These are phyloP conservation scores for Chironomus tentans DNA, from an alignment of 2,888 invertebrate genomes.

Conservation along the genomic window DNA sequence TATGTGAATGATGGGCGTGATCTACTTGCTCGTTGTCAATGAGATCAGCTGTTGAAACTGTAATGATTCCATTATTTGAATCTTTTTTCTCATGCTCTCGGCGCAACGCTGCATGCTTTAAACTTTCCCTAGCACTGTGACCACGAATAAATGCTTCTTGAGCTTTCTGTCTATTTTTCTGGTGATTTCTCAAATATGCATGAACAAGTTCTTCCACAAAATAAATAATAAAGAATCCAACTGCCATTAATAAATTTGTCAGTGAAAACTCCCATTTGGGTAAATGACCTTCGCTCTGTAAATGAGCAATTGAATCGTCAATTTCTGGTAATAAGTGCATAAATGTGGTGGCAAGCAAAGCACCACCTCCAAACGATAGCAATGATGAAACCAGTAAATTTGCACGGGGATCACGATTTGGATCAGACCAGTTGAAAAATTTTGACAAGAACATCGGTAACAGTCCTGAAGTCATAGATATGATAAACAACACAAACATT, in stretches of 20 bases:
- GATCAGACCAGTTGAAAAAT: constrained; percentile 54
- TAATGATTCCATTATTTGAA: constrained; percentile 34
- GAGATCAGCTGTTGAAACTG: constrained; percentile 44
- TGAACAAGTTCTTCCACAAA: constrained; percentile 73
- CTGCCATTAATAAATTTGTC: constrained; percentile 62
- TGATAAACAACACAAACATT: constrained; percentile 65
- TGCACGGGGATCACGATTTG: constrained; percentile 31
- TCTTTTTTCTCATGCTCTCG: neutral
- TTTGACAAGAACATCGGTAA: constrained; percentile 61
- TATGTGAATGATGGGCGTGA: constrained; percentile 28
- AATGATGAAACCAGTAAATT: constrained; percentile 48
- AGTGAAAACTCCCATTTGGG: constrained; percentile 51
- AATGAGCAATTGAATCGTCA: constrained; percentile 53
- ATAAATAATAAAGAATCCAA: constrained; percentile 68
- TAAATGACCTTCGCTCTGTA: constrained; percentile 46
- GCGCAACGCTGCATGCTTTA: constrained; percentile 29
- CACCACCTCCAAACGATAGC: constrained; percentile 78
- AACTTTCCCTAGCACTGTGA: constrained; percentile 36
- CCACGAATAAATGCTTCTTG: constrained; percentile 37
- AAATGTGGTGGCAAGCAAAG: constrained; percentile 71
- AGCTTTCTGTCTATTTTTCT: constrained; percentile 33
- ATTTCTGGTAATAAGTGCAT: constrained; percentile 74
- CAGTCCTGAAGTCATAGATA: constrained; percentile 66
- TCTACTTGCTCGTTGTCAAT: constrained; percentile 34
- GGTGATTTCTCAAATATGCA: constrained; percentile 51